Conservation (phyloP, 2,888 invertebrate species). For the Phania funesta region DNA sequence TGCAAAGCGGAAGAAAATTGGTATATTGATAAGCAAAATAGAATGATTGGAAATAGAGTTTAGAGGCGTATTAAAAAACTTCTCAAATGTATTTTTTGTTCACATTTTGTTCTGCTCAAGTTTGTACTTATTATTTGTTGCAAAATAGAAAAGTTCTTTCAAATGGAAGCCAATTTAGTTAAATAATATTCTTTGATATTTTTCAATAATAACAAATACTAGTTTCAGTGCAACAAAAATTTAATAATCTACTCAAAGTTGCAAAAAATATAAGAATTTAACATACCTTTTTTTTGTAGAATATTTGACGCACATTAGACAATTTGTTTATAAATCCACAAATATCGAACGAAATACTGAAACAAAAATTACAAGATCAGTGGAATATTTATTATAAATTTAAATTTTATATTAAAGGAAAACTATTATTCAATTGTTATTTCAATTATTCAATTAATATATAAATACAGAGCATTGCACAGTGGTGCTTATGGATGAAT, state of each 20-base stretch:
- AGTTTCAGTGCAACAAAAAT: conserved; percentile 1
- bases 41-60: conserved; percentile 62
- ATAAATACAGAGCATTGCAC: too few relatives aligned
- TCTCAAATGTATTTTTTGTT: conserved; percentile 23
- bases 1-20: conserved; percentile 49
- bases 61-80: conserved; percentile 53
- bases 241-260: not conserved
- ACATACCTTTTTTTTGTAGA: conserved; percentile 8
- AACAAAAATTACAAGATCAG: not conserved
- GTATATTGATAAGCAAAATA: conserved; percentile 63
- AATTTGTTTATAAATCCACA: conserved; percentile 15
- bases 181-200: not conserved
- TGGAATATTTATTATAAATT: too few relatives aligned
- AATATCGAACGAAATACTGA: not conserved
- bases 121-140: conserved; percentile 3
- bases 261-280: not conserved
- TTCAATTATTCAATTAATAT: too few relatives aligned
- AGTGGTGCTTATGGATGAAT: too few relatives aligned
- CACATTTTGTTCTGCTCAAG: not conserved
- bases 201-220: conserved; percentile 14
- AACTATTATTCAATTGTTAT: too few relatives aligned
- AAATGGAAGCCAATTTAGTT: conserved; percentile 27
- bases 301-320: not conserved
- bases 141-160: conserved; percentile 4
- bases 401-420: too few relatives aligned